Evolutionary conservation across 2,888 invertebrate genomes (phyloP), one percentile per base, ranked within the genome.

Genomic region (Dyspetes luteomarginatus): DNA sequence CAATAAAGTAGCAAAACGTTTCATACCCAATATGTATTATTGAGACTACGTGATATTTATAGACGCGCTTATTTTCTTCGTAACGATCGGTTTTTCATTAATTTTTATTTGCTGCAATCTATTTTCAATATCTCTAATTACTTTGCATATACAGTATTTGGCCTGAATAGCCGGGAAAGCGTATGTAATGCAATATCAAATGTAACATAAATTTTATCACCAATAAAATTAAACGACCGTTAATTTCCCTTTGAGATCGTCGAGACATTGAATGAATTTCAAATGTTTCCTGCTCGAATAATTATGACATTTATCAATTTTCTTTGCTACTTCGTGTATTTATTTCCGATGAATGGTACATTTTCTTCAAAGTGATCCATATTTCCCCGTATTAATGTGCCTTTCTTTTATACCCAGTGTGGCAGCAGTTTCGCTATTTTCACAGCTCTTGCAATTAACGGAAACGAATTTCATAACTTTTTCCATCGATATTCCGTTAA

Each of bases 401-500:
- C 24, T 41, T 19, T 9, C 2, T 7, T 64, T 4, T 19, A 7
- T n/a, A 43, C 15, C 17, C 24, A 24, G 9, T 7, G 9, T 50
- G 26, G 36, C 5, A n/a, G 24, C 50, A 48, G 28, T 22, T 52
- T 45, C 30, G 43, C 19, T 36, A 43, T 71, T 75, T 72, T 62
- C 64, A 72, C 68, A 64, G 48, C 64, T 62, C 52, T 68, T 24
- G 76, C 74, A 81, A 82, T 80, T 81, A 81, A 74, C 67, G 60
- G 69, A 62, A 82, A 77, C 73, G 74, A 74, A 81, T 78, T 72
- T 55, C 74, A 69, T 67, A 82, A 82, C 77, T 82, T 82, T 81
- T 60, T 73, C 69, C 65, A 74, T 81, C 74, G 81, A 82, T 74
- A 81, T 82, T 82, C 77, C 77, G 76, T 78, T 81, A 81, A 65